A percentile compares a stretch with the other conserved stretches of the same genome.
Conservation (phyloP, 2,888 invertebrate genomes). For the Creontiades dilutus region DNA sequence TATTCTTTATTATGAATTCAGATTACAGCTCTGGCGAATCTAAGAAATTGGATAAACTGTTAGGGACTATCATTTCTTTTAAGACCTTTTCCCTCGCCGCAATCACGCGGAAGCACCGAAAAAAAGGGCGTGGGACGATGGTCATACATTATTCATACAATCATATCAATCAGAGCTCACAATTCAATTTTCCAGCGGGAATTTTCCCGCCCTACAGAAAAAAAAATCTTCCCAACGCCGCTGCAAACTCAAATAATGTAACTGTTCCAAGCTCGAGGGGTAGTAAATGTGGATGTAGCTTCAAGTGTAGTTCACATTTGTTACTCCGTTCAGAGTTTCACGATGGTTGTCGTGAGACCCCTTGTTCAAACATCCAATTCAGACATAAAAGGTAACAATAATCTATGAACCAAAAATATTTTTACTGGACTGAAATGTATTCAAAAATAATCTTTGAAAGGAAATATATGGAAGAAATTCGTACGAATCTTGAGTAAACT, state of each 20-base stretch:
- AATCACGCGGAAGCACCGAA: not conserved
- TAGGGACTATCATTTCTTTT: not conserved
- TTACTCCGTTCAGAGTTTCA: not conserved
- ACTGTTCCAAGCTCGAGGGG: not conserved
- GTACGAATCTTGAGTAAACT: too few species aligned
- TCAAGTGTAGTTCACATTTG: not conserved
- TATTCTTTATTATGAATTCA: too few species aligned
- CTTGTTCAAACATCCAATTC: not conserved
- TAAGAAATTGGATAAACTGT: not conserved
- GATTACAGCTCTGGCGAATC: not conserved
- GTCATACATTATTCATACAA: slow-evolving; percentile 53
- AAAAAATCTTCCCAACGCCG: slow-evolving; percentile 5
- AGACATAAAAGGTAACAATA: not conserved
- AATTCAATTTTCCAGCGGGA: slow-evolving; percentile 39
- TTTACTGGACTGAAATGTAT: too few species aligned
- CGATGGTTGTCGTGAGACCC: not conserved
- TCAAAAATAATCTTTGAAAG: too few species aligned
- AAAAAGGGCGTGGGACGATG: not conserved
- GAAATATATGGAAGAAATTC: too few species aligned
- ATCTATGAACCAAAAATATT: not conserved
- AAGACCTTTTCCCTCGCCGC: not conserved
- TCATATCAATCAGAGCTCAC: slow-evolving; percentile 52
- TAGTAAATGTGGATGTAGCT: not conserved
- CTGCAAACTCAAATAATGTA: not conserved
- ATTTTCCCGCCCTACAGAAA: not conserved